Conservation (phyloP, 2,113 vertebrate genomes). For the Halichoeres trimaculatus region DNA sequence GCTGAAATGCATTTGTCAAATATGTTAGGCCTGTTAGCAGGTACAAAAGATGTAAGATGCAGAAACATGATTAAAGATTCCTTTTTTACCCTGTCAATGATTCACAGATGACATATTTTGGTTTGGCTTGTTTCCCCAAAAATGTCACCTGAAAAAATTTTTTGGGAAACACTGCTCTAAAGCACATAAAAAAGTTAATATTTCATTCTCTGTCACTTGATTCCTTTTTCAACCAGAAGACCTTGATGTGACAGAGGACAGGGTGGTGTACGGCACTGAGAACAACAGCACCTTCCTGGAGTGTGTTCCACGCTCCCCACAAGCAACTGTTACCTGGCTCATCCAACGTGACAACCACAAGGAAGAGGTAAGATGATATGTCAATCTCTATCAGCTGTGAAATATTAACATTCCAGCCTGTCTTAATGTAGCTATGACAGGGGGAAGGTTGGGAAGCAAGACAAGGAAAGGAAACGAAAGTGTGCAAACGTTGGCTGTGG, state of each 20-base stretch:
- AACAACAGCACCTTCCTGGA: slow-evolving; percentile 96
- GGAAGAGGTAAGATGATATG: slow-evolving; percentile 85
- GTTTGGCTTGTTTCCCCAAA: too few relatives aligned
- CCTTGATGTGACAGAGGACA: slow-evolving; percentile 80
- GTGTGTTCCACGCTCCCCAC: slow-evolving; percentile 91
- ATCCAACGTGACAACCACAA: slow-evolving; percentile 85
- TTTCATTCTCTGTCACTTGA: neutral
- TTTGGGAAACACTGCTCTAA: too few relatives aligned
- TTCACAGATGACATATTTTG: too few relatives aligned
- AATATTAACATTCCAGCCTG: neutral
- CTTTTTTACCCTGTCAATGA: too few relatives aligned
- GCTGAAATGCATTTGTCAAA: too few relatives aligned
- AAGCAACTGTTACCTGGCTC: slow-evolving; percentile 90
- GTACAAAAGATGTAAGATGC: too few relatives aligned
- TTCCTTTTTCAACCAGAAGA: slow-evolving; percentile 71
- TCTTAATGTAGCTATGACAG: neutral
- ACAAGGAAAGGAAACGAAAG: neutral
- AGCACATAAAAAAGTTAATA: too few relatives aligned
- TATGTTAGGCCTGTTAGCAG: too few relatives aligned
- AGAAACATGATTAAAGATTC: too few relatives aligned
- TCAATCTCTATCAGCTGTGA: neutral
- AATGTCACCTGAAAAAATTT: too few relatives aligned
- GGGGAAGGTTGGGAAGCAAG: neutral
- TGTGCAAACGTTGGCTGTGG: slow-evolving; percentile 26
- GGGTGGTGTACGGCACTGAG: slow-evolving; percentile 88